These are phyloP conservation scores for Pelecanoides urinatrix DNA, from an alignment of 2,113 vertebrate genomes.

Conservation along the genomic window DNA sequence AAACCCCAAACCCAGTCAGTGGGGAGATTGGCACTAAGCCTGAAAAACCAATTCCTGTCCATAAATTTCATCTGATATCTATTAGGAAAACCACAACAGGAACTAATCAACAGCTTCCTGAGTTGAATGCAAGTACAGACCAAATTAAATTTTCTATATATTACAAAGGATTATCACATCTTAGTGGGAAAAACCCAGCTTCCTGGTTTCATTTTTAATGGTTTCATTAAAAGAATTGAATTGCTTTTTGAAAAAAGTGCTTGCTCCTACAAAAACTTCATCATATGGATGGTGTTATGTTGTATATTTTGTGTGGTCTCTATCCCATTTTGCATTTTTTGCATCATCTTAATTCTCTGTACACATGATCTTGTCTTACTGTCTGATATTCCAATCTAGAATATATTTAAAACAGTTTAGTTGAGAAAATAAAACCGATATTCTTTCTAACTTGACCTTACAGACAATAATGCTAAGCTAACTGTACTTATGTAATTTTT, in stretches of 20 bases:
- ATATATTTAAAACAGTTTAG: neutral
- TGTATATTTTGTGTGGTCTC: neutral
- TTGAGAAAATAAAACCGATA: neutral
- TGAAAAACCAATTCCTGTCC: neutral
- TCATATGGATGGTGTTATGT: neutral
- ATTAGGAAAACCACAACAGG: neutral
- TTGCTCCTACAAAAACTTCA: neutral
- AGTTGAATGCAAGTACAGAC: neutral
- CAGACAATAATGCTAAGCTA: neutral
- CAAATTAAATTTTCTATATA: neutral
- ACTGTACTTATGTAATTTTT: neutral
- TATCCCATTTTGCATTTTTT: neutral
- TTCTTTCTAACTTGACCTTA: neutral
- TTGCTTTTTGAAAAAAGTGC: neutral
- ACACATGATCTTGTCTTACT: neutral
- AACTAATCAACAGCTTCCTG: neutral
- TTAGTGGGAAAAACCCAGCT: neutral
- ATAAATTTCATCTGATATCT: neutral
- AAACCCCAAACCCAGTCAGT: neutral
- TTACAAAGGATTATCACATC: neutral
- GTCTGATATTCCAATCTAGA: neutral
- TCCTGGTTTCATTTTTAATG: neutral
- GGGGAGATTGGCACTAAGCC: neutral
- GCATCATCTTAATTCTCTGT: neutral
- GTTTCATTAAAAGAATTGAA: neutral